Conservation (phyloP, 2,888 invertebrate genomes). For the Coleophora deauratella region DNA sequence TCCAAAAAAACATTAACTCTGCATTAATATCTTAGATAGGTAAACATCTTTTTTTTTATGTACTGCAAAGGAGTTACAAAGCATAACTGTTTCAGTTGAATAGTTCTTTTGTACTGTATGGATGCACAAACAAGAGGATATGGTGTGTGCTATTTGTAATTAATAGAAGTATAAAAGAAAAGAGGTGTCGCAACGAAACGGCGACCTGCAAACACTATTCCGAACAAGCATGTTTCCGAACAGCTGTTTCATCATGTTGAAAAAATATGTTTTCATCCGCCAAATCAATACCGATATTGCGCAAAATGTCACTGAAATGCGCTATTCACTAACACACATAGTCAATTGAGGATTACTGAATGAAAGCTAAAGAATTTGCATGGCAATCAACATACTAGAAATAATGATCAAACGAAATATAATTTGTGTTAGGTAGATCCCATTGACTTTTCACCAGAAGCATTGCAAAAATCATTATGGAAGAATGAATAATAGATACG, state of each 20-base stretch:
- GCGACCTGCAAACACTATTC: constrained; percentile 14
- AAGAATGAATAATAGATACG: constrained; percentile 12
- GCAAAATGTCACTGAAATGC: constrained; percentile 69
- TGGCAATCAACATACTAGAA: constrained; percentile 43
- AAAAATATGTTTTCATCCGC: constrained; percentile 57
- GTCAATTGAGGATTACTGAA: constrained; percentile 31
- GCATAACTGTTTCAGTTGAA: too few species aligned
- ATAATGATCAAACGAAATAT: constrained; percentile 49
- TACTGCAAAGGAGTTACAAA: too few species aligned
- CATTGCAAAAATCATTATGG: constrained; percentile 5
- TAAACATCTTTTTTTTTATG: too few species aligned
- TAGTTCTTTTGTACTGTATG: too few species aligned
- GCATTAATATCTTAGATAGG: too few species aligned
- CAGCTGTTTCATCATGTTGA: constrained; percentile 66
- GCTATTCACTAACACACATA: constrained; percentile 36
- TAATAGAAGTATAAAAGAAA: constrained; percentile 3
- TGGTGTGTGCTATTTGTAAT: constrained; percentile 3
- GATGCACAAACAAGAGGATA: neutral
- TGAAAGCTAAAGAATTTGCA: constrained; percentile 42
- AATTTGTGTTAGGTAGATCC: constrained; percentile 23
- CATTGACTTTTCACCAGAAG: constrained; percentile 4
- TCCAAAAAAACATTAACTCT: too few species aligned
- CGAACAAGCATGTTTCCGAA: constrained; percentile 40
- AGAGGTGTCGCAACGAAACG: constrained; percentile 21
- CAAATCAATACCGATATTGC: constrained; percentile 70